Evolutionary conservation across 1,140 invertebrate genomes (phyloP).

Genomic region (Yoshiicerus persimilis): DNA sequence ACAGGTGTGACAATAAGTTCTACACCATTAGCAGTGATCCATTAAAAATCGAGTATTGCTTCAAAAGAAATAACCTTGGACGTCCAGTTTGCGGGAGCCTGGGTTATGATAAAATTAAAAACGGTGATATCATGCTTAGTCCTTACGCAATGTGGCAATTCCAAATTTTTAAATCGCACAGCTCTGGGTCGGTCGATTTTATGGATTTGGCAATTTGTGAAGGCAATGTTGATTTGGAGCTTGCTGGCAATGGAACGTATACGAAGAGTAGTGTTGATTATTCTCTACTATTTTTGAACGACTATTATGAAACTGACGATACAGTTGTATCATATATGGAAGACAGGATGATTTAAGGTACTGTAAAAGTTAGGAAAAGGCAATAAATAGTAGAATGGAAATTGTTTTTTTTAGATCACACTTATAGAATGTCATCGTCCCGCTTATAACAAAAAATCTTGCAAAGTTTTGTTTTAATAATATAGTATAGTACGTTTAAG

Average conservation of each 20-base stretch:
- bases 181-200: neutral
- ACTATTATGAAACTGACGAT: too few species aligned
- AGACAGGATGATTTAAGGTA: too few species aligned
- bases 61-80: neutral
- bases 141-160: constrained; percentile 25
- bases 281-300: neutral
- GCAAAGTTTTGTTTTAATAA: too few species aligned
- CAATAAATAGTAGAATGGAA: too few species aligned
- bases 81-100: neutral
- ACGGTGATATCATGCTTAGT: constrained; percentile 19
- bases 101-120: neutral
- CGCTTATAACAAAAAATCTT: too few species aligned
- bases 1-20: neutral
- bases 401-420: too few species aligned
- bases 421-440: too few species aligned
- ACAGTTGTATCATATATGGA: too few species aligned
- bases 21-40: neutral
- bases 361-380: too few species aligned
- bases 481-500: too few species aligned
- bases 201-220: neutral
- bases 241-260: neutral
- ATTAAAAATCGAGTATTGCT: neutral
- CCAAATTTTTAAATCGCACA: neutral
- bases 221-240: neutral
- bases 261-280: neutral